These are phyloP conservation scores for Ophiodon elongatus DNA, from an alignment of 2,113 vertebrate genomes.

Conservation along the genomic window DNA sequence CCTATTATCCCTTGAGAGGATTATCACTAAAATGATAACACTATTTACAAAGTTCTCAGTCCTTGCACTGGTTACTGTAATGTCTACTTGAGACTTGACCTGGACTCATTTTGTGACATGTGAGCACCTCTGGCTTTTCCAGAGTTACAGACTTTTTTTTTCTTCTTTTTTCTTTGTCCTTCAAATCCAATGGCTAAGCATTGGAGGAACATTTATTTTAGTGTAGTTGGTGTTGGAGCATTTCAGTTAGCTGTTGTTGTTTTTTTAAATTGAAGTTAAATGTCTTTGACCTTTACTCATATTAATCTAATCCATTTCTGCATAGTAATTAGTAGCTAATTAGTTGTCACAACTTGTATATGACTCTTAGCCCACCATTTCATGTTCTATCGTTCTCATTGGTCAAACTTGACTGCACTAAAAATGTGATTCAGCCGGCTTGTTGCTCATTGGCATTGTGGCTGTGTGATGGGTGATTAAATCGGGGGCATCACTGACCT, in stretches of 20 bases:
- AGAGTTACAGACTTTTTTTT: background rate
- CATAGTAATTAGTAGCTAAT: constrained; percentile 48
- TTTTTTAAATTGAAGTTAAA: background rate
- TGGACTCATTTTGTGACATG: background rate
- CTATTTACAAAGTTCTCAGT: background rate
- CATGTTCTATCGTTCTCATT: constrained; percentile 7
- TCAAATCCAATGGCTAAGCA: background rate
- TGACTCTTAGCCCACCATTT: constrained; percentile 17
- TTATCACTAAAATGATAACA: background rate
- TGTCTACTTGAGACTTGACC: background rate
- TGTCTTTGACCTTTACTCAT: background rate
- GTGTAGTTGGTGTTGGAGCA: background rate
- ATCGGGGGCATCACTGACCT: constrained; percentile 18
- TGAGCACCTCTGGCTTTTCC: background rate
- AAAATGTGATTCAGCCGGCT: constrained; percentile 26
- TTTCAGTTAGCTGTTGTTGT: background rate
- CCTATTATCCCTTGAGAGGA: background rate
- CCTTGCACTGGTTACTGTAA: background rate
- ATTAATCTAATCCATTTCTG: background rate
- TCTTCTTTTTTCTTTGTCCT: background rate
- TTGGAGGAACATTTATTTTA: too few species aligned
- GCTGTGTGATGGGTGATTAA: constrained; percentile 39
- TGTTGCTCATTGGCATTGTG: constrained; percentile 55
- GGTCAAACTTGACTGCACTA: constrained; percentile 32
- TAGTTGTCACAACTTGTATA: constrained; percentile 35